A percentile compares a stretch with the other conserved stretches of the same genome.
phyloP scores from a whole-genome alignment of 2,888 invertebrate species.

The Andrena dorsata region DNA sequence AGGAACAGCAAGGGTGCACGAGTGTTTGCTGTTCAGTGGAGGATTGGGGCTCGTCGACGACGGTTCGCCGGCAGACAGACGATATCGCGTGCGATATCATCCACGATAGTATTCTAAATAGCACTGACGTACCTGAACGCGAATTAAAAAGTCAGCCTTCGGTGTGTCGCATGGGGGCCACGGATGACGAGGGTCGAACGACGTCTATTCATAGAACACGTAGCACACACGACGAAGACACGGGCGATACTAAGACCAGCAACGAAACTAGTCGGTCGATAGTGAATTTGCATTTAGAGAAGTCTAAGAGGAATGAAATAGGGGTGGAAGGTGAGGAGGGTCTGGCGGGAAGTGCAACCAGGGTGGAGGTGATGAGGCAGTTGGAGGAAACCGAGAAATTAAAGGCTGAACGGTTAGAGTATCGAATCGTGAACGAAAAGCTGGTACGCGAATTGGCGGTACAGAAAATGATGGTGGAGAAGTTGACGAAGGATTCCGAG shows the following conservation, averaged over 20 bases:
- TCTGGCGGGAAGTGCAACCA: conserved; percentile 11
- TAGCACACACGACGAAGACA: neutral
- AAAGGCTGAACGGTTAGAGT: conserved; percentile 68
- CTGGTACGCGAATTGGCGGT: conserved; percentile 73
- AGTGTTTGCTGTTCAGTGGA: conserved; percentile 4
- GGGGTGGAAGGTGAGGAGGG: conserved; percentile 3
- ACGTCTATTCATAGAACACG: conserved; percentile 18
- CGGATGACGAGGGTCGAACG: conserved; percentile 17
- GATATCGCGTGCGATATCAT: neutral
- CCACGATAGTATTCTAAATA: conserved; percentile 21
- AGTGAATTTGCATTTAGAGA: conserved; percentile 57
- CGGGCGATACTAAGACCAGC: neutral
- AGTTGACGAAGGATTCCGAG: conserved; percentile 75
- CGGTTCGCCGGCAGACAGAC: neutral
- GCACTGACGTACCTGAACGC: conserved; percentile 45
- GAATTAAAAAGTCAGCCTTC: conserved; percentile 18
- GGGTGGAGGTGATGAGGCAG: conserved; percentile 36
- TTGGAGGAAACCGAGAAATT: conserved; percentile 72
- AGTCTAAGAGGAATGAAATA: neutral
- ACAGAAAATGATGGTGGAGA: conserved; percentile 72
- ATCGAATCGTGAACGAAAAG: conserved; percentile 70
- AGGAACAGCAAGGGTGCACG: neutral
- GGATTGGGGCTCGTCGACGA: neutral
- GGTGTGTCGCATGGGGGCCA: neutral
- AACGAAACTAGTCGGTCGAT: conserved; percentile 17